Evolutionary conservation across 2,888 invertebrate genomes (phyloP), one percentile per base, ranked within the genome.

Genomic region (Drosophila monieri): DNA sequence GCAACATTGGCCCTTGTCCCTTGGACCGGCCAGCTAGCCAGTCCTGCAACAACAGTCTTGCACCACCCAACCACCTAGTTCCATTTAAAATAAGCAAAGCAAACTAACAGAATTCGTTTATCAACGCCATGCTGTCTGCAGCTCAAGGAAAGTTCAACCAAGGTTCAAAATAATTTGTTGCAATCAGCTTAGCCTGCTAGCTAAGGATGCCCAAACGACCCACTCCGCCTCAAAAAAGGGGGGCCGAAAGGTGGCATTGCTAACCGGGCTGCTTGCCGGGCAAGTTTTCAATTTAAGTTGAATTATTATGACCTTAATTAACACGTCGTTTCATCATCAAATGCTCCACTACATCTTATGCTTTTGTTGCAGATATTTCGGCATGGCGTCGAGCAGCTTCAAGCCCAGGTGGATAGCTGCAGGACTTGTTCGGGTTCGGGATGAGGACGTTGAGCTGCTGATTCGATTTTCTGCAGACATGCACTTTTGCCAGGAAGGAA

Each of bases 231-330:
- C 18, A 15, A 43, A 66, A 37, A 27, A 18, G 18, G 46, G 39
- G 41, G 1, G 2, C 18, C 1, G 12, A 18, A 12, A 21, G 43
- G 43, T 12, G 18, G 43, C 43, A 21, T 27, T 49, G 47, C 52
- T 8, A 9, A 9, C 27, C 27, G 27, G 27, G 27, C 27, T 37
- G 41, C 41, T 41, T 54, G 75, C 61, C 55, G 72, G 70, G 85
- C 80, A 85, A 85, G 88, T 85, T 84, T 84, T 84, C 84, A 87
- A 84, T 84, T 84, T 87, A 85, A 83, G 80, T 88, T 84, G 84
- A 89, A 89, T 89, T 89, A 89, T 89, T 86, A 87, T 89, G 89
- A 89, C 90, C 90, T 89, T 89, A 89, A 89, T 89, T 89, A 89
- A 88, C 89, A 89, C 89, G 88, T 89, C 89, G 85, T 89, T 88